Base-by-base conservation (phyloP, 2,888 invertebrate species). In the Cerastoderma edule region DNA sequence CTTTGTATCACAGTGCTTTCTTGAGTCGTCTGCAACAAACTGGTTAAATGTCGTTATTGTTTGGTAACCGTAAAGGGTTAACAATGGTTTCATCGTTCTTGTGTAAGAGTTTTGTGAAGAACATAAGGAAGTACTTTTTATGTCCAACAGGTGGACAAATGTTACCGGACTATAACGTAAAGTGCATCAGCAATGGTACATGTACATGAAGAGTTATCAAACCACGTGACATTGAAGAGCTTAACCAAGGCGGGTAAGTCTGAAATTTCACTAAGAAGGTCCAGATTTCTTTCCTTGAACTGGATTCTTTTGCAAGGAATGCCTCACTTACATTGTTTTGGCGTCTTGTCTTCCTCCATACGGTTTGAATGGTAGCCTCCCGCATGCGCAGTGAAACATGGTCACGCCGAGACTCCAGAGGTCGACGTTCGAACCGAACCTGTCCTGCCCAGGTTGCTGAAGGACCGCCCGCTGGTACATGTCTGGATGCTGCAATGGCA, bases 391-490 rank as follows among this genome's bases (percentile, higher is more conserved):
- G 92, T 98, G 98, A 91, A 97, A 98, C 22, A 98, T 92, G 0
- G 98, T 98, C 0, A 98, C 98, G 1, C 98, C 97, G 85, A 98
- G 97, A 0, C 97, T 97, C 98, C 98, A 99, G 48, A 98, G 94
- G 93, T 99, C 98, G 16, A 98, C 98, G 8, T 97, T 97, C 0
- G 98, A 97, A 3, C 96, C 96, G 93, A 98, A 99, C 24, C 96
- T 96, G 91, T 97, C 96, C 0, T 96, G 96, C 0, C 83, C 85
- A 2, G 97, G 96, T 90, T 97, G 97, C 10, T 92, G 85, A 19
- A 98, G 93, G 13, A 99, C 98, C 0, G 98, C 98, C 82, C 97
- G 93, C 93, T 98, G 98, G 92, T 98, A 99, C 95, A 99, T 96
- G 92, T 98, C 98, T 0, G 98, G 98, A 93, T 98, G 98, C 93